These are phyloP conservation scores for Druon quercuslanigerum DNA, from an alignment of 1,140 invertebrate genomes.

Conservation along the genomic window DNA sequence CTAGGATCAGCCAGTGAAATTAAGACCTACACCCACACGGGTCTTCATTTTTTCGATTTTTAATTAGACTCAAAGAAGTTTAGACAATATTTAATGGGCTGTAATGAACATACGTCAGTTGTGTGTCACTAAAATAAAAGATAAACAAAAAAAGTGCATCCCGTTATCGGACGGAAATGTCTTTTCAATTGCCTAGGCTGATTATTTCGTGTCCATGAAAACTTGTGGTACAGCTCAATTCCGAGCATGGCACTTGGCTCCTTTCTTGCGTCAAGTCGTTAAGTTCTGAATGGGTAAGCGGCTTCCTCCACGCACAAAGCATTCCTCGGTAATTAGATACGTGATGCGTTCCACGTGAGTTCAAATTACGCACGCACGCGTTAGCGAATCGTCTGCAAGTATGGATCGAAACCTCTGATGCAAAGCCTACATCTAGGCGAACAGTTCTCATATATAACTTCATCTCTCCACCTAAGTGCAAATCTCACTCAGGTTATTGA, in stretches of 20 bases:
- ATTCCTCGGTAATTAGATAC: conserved; percentile 64
- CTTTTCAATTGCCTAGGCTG: neutral
- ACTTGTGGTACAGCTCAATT: conserved; percentile 52
- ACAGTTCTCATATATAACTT: neutral
- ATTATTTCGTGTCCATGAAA: conserved; percentile 52
- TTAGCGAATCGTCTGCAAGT: neutral
- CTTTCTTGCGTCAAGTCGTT: conserved; percentile 59
- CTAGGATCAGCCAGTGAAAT: no score
- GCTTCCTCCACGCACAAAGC: conserved; percentile 65
- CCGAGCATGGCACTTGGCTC: conserved; percentile 39
- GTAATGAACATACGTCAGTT: no score
- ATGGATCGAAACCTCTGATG: conserved; percentile 6
- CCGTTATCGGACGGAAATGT: neutral
- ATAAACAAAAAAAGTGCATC: neutral
- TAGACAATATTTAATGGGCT: no score
- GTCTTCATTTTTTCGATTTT: no score
- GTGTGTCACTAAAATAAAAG: no score
- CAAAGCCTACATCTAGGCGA: neutral
- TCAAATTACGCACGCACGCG: conserved; percentile 30
- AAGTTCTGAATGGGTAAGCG: conserved; percentile 58
- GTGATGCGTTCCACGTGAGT: conserved; percentile 43
- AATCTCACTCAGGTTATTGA: conserved; percentile 28
- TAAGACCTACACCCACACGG: no score
- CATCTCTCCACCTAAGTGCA: neutral
- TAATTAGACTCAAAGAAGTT: no score